These are phyloP conservation scores for Belonocnema kinseyi DNA, from an alignment of 1,140 invertebrate genomes.

Conservation along the genomic window DNA sequence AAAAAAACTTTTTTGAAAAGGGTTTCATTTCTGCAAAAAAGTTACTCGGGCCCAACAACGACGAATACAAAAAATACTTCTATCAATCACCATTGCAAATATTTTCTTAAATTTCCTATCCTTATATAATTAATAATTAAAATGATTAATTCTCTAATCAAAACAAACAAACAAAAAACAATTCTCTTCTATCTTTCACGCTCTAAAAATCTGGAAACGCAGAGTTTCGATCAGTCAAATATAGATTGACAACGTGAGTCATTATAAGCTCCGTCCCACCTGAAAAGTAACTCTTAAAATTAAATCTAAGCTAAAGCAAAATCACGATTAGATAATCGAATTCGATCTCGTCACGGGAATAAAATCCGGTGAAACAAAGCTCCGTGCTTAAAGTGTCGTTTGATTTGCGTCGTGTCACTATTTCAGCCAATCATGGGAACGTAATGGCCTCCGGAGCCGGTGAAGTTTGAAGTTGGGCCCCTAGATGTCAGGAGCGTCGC, in stretches of 20 bases:
- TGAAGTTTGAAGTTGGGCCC: constrained; percentile 54
- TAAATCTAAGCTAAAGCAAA: background rate
- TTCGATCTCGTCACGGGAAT: constrained; percentile 30
- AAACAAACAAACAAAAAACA: background rate
- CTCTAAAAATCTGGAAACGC: background rate
- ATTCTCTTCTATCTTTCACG: background rate
- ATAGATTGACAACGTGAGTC: constrained; percentile 26
- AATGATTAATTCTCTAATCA: background rate
- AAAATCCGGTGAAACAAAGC: constrained; percentile 45
- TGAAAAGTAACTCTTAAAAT: background rate
- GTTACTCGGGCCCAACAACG: too few relatives aligned
- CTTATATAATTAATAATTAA: too few relatives aligned
- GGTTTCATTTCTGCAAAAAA: too few relatives aligned
- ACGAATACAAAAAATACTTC: too few relatives aligned
- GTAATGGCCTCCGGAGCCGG: constrained; percentile 71
- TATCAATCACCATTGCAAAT: too few relatives aligned
- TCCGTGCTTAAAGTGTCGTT: constrained; percentile 65
- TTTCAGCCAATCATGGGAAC: constrained; percentile 70
- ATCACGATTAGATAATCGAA: constrained; percentile 33
- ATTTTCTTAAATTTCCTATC: too few relatives aligned
- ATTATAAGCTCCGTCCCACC: background rate
- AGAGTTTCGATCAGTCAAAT: background rate
- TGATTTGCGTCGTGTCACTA: constrained; percentile 71
- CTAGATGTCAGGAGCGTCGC: constrained; percentile 68
- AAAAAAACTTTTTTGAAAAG: too few relatives aligned